These are phyloP conservation scores for Desmodus rotundus DNA, from an alignment of 2,113 vertebrate genomes.

Conservation along the genomic window DNA sequence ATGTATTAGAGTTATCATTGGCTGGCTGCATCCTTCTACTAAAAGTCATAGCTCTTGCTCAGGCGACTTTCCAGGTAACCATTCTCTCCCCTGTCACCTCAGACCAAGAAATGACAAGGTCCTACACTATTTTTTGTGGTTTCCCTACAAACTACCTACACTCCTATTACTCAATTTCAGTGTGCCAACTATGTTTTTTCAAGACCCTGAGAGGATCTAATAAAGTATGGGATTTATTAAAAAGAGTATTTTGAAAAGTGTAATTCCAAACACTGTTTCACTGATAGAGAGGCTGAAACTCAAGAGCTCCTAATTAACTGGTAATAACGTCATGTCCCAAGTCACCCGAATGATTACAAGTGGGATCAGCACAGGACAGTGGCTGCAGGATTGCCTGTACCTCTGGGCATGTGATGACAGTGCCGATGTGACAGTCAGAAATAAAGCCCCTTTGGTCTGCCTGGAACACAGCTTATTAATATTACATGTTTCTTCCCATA, in stretches of 20 bases:
- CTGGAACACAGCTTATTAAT: slow-evolving; percentile 6
- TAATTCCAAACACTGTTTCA: background rate
- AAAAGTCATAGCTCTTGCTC: background rate
- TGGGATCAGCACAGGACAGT: background rate
- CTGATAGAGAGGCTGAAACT: background rate
- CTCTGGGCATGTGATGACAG: background rate
- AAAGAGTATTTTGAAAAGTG: background rate
- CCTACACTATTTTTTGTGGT: background rate
- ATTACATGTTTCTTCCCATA: background rate
- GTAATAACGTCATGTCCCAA: background rate
- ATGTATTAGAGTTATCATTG: background rate
- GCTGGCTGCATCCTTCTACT: background rate
- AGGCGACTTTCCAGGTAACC: background rate
- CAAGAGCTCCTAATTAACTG: background rate
- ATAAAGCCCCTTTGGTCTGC: background rate
- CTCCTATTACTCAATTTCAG: background rate
- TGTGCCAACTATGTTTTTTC: background rate
- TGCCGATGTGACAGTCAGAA: background rate
- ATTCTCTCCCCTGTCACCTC: background rate
- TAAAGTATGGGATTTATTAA: background rate
- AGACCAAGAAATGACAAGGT: background rate
- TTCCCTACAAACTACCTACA: background rate
- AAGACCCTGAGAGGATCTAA: background rate
- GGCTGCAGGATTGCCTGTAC: background rate
- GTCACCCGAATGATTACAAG: background rate